Percentiles rank a stretch among this genome's conserved stretches.
Evolutionary conservation across 2,888 invertebrate genomes (phyloP).

Genomic region (Vesta saturnalis): DNA sequence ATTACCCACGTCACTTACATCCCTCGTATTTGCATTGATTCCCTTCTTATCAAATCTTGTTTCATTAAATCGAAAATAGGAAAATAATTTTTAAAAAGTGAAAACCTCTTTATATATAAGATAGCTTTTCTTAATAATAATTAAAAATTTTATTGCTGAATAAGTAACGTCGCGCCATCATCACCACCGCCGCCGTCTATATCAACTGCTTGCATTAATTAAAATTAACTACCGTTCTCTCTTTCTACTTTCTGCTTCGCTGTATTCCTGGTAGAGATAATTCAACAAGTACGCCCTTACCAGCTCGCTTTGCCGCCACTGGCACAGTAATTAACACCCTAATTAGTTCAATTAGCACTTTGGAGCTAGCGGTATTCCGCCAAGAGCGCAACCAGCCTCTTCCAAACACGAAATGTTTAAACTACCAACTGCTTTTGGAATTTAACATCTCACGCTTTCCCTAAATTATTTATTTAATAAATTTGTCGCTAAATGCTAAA

Average conservation of each 20-base stretch:
- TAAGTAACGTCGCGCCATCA: too few relatives aligned
- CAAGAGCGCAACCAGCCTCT: constrained; percentile 37
- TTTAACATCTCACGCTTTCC: constrained; percentile 19
- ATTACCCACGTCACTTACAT: constrained; percentile 15
- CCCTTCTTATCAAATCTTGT: background rate
- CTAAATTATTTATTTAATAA: constrained; percentile 22
- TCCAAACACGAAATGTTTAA: constrained; percentile 39
- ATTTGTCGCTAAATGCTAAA: constrained; percentile 13
- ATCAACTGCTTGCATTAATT: constrained; percentile 30
- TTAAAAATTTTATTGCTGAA: constrained; percentile 16
- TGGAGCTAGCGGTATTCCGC: constrained; percentile 36
- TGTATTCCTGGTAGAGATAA: constrained; percentile 37
- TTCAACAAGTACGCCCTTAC: constrained; percentile 43
- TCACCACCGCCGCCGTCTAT: too few relatives aligned
- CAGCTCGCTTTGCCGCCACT: constrained; percentile 36
- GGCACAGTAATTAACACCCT: constrained; percentile 42
- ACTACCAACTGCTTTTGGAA: constrained; percentile 33
- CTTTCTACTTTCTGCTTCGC: constrained; percentile 29
- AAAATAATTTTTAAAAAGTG: constrained; percentile 1
- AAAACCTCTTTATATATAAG: too few relatives aligned
- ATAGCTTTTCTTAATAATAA: constrained; percentile 6
- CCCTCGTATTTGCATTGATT: constrained; percentile 10
- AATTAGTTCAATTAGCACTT: constrained; percentile 45
- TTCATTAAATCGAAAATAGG: background rate
- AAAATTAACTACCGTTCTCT: constrained; percentile 36